Conservation (phyloP, 1,140 invertebrate species). For the Vollenhovia emeryi region DNA sequence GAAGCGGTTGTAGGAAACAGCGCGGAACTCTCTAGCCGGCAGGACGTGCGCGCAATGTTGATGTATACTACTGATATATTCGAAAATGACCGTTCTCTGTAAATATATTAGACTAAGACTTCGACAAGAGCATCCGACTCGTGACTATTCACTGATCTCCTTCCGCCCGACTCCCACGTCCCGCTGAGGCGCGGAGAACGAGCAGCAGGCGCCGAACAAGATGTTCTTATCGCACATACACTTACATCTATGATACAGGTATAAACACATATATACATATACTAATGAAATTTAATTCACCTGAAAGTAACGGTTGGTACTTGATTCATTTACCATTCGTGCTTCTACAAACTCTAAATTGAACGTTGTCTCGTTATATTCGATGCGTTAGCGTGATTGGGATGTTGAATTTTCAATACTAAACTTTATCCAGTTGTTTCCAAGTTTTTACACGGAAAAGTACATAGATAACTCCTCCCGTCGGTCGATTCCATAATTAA, state of each 20-base stretch:
- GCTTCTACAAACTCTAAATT: not conserved
- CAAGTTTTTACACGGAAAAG: not conserved
- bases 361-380: no score
- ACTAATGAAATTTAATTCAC: no score
- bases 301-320: not conserved
- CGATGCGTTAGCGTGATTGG: not conserved
- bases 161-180: not conserved
- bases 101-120: conserved; percentile 79
- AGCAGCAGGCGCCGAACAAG: not conserved
- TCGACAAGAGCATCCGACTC: conserved; percentile 67
- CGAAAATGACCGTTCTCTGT: conserved; percentile 78
- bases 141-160: conserved; percentile 38
- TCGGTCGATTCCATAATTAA: not conserved
- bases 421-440: not conserved
- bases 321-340: not conserved
- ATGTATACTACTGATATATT: conserved; percentile 77
- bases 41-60: conserved; percentile 64
- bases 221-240: not conserved
- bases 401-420: not conserved
- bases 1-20: not conserved
- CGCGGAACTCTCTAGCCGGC: conserved; percentile 49
- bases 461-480: not conserved
- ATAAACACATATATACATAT: not conserved
- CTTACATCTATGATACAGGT: not conserved
- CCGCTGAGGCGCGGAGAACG: not conserved